Evolutionary conservation across 1,140 invertebrate genomes (phyloP), one percentile per base, ranked within the genome.

Genomic region (Oscheius sp.): DNA sequence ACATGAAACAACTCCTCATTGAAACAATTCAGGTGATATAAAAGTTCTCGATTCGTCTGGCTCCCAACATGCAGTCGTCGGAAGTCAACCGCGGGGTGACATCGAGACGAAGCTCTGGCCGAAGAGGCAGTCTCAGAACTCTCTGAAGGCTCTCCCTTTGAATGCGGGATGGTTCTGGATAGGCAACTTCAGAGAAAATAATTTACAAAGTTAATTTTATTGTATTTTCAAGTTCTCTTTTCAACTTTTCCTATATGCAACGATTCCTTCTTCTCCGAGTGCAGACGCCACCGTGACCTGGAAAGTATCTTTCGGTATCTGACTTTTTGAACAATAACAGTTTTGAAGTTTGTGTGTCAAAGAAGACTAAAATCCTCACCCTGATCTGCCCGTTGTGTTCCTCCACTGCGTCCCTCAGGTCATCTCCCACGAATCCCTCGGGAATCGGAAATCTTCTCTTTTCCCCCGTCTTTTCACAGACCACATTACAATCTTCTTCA

Each of bases 11-110:
- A n/a, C n/a, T n/a, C n/a, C n/a, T n/a, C n/a, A n/a, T n/a, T n/a
- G n/a, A n/a, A n/a, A n/a, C n/a, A n/a, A n/a, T n/a, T n/a, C n/a
- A n/a, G n/a, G n/a, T 97, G 0, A 91, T 90, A 80, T 94, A 95
- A 34, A 98, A 98, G 85, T 97, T 98, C 85, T 97, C 94, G 0
- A 91, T 97, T 77, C 89, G 95, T 75, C 89, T 95, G 78, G 95
- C 97, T 0, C 94, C 95, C 1, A 95, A 88, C 89, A 90, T 59
- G 92, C 92, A 1, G 88, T 90, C 36, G 88, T 91, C 77, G 89
- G 93, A n/a, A 10, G 61, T 63, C 26, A 26, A 29, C 26, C 10
- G 10, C 4, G 1, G 36, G 15, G 76, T 75, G 10, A 63, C 35
- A 55, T 63, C 26, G 36, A 38, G 61, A 10, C 15, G 36, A 63